Percentiles rank a stretch among this genome's conserved stretches.
Evolutionary conservation across 2,797 vertebrate genomes (phyloP).

Genomic region (Danio jaintianensis): DNA sequence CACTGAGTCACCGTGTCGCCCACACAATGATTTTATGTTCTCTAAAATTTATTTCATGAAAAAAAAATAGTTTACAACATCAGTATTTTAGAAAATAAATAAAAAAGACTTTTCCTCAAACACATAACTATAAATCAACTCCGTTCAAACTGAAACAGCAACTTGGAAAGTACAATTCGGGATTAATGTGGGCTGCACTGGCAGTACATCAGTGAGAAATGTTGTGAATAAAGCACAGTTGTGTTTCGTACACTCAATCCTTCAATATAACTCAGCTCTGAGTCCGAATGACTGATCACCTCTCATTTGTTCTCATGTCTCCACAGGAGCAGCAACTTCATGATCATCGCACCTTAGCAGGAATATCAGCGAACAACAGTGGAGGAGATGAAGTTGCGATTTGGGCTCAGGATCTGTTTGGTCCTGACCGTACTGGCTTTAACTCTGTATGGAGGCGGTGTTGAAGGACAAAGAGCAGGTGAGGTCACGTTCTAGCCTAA

Average conservation of each 20-base stretch:
- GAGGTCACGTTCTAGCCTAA: conserved; percentile 22
- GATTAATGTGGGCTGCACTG: conserved; percentile 7
- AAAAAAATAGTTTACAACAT: too few relatives aligned
- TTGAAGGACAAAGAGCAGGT: conserved; percentile 82
- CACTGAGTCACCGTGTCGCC: too few relatives aligned
- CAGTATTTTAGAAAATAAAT: too few relatives aligned
- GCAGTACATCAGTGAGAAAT: not conserved
- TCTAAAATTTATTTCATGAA: too few relatives aligned
- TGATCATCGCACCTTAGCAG: conserved; percentile 71
- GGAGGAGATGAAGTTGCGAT: conserved; percentile 76
- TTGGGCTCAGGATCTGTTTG: conserved; percentile 74
- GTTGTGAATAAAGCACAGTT: not conserved
- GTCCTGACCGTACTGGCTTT: conserved; percentile 74
- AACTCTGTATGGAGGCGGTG: conserved; percentile 69
- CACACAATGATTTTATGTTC: too few relatives aligned
- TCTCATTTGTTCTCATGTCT: conserved; percentile 54
- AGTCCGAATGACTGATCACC: conserved; percentile 57
- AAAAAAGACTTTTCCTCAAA: too few relatives aligned
- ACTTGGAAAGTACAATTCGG: not conserved
- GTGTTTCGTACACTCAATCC: not conserved
- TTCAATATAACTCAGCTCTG: not conserved
- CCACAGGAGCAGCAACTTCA: conserved; percentile 71
- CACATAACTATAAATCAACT: too few relatives aligned
- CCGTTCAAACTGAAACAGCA: not conserved
- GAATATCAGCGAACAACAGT: conserved; percentile 57